Evolutionary conservation across 2,113 vertebrate genomes (phyloP).

Genomic region (Lota lota): DNA sequence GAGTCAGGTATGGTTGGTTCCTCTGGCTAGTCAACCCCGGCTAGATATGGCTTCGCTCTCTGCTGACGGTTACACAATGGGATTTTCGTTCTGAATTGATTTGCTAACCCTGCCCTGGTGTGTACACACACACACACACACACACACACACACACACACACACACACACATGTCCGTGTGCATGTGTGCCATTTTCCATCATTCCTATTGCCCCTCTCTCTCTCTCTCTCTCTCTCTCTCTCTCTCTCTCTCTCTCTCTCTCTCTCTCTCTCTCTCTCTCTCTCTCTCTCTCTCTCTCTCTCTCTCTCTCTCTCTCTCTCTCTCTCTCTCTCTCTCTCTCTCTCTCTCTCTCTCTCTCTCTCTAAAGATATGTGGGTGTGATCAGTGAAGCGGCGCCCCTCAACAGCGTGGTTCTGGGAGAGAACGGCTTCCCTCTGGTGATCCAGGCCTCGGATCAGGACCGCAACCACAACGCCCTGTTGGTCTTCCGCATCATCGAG

Average conservation of each 20-base stretch:
- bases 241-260: too few relatives aligned
- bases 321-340: too few relatives aligned
- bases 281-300: too few relatives aligned
- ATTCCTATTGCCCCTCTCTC: too few relatives aligned
- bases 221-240: too few relatives aligned
- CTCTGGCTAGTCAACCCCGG: background rate
- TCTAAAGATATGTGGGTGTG: slow-evolving; percentile 55
- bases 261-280: too few relatives aligned
- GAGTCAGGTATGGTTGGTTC: slow-evolving; percentile 72
- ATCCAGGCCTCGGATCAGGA: slow-evolving; percentile 88
- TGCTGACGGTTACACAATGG: background rate
- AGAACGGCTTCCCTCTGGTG: slow-evolving; percentile 82
- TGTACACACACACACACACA: too few relatives aligned
- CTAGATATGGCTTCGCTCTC: background rate
- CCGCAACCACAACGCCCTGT: slow-evolving; percentile 88
- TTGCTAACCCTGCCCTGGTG: background rate
- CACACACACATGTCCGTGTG: background rate
- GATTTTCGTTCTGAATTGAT: background rate
- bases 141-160: too few relatives aligned
- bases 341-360: too few relatives aligned
- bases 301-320: too few relatives aligned
- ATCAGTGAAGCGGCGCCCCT: slow-evolving; percentile 91
- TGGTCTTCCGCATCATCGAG: slow-evolving; percentile 93
- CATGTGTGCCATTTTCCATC: too few relatives aligned
- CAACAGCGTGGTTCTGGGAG: slow-evolving; percentile 85